Percentiles rank a stretch among this genome's conserved stretches.
Evolutionary conservation across 2,113 vertebrate species (phyloP).

Genomic region (Helogale parvula): DNA sequence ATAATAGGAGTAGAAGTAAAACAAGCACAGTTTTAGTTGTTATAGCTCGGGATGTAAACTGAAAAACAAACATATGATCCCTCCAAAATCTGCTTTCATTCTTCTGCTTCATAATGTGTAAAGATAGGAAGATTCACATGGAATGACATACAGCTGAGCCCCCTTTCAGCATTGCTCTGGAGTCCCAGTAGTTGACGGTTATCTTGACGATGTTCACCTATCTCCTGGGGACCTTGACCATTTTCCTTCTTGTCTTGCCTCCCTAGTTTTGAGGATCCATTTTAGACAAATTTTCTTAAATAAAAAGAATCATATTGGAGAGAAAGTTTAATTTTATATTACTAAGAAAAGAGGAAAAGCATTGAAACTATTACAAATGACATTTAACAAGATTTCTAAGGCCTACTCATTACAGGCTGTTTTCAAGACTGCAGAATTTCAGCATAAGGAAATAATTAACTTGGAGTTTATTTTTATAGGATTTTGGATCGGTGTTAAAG

Average conservation of each 20-base stretch:
- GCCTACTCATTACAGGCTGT: conserved; percentile 42
- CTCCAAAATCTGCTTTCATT: conserved; percentile 31
- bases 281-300: neutral
- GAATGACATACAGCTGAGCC: neutral
- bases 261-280: neutral
- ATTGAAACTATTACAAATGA: conserved; percentile 27
- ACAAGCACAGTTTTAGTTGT: conserved; percentile 45
- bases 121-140: neutral
- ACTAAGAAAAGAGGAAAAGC: conserved; percentile 12
- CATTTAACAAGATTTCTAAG: conserved; percentile 62
- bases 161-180: neutral
- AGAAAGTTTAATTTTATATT: conserved; percentile 7
- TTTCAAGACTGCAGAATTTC: conserved; percentile 57
- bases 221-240: neutral
- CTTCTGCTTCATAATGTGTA: neutral
- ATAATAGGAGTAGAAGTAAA: conserved; percentile 32
- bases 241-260: neutral
- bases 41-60: neutral
- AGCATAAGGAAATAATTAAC: conserved; percentile 69
- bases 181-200: neutral
- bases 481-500: conserved; percentile 69
- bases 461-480: conserved; percentile 72
- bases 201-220: neutral
- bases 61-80: neutral
- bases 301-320: conserved; percentile 14